Base-by-base conservation (phyloP, 2,888 invertebrate genomes). In the Ditylenchus weischeri region DNA sequence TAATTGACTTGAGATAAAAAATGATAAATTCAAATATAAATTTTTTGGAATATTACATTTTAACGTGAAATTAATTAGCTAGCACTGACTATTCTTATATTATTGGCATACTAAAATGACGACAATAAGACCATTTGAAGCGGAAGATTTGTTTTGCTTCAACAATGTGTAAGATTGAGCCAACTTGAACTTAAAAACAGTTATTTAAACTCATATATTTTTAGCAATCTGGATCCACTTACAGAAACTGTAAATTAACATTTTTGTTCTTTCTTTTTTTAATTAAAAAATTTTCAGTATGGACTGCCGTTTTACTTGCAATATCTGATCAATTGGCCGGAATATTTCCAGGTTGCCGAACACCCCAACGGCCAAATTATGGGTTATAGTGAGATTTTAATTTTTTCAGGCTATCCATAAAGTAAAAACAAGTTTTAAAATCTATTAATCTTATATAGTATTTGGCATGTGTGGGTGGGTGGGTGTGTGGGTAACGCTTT, bases 291-390 rank as follows among this genome's bases (percentile, higher is more conserved):
- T 15, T 64, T 73, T 65, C 35, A 73, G 73, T 86, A 86, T 80
- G 85, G 85, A 8, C 74, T 86, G 61, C 81, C 84, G 54, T 98
- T 98, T 86, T 98, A 98, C 83, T 91, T 96, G 85, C 93, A 94
- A 83, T 98, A 98, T 85, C 58, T 96, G 83, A 92, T 93, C 13
- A 92, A 93, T 83, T 96, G 95, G 95, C 95, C 96, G 0, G 96
- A 98, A 85, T 96, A 93, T 85, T 95, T 96, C 84, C 92, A 93
- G 87, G 91, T 93, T 21, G 93, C 93, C 4, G 95, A 95, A 87
- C 91, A 94, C 21, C 92, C 94, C 6, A 90, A 89, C 84, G 95
- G 93, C 5, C 90, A 92, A 86, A 92, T 96, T 70, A 95, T 98
- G 93, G 98, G 96, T 73, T 98, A 98, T 84, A 95, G 95, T 95